Evolutionary conservation across 1,140 invertebrate genomes (phyloP).

Genomic region (Diploscapter pachys): DNA sequence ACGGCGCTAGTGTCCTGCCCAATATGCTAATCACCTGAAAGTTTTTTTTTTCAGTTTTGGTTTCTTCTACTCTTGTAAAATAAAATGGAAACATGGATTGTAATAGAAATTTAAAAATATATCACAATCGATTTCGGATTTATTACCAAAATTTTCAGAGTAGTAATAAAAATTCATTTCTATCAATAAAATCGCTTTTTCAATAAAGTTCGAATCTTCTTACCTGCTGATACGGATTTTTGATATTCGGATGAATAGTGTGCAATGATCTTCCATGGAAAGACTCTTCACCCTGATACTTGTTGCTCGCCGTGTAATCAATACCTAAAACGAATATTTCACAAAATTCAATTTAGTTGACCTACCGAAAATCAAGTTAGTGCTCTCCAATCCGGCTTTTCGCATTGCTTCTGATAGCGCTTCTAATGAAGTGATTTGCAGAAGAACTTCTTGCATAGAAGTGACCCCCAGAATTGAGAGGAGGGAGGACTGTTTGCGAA

Average conservation of each 20-base stretch:
- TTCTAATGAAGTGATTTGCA: conserved; percentile 49
- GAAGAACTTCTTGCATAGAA: conserved; percentile 53
- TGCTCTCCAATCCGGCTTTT: conserved; percentile 53
- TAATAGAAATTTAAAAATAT: not conserved
- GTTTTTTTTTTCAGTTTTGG: not conserved
- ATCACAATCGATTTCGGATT: not conserved
- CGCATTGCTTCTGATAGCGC: conserved; percentile 52
- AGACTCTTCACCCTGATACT: conserved; percentile 64
- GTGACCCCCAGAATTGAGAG: conserved; percentile 47
- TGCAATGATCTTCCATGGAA: conserved; percentile 62
- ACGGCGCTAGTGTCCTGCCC: conserved; percentile 62
- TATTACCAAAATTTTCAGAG: not conserved
- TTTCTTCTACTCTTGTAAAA: not conserved
- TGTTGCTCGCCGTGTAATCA: conserved; percentile 66
- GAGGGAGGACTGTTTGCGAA: conserved; percentile 33
- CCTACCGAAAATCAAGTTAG: conserved; percentile 55
- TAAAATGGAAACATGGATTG: not conserved
- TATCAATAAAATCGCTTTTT: not conserved
- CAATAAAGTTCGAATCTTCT: not conserved
- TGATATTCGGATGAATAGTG: conserved; percentile 53
- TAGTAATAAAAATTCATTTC: not conserved
- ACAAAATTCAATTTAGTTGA: conserved; percentile 37
- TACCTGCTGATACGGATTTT: conserved; percentile 60
- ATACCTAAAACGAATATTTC: conserved; percentile 60
- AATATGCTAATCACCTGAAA: conserved; percentile 59